Evolutionary conservation across 2,888 invertebrate species (phyloP).

Genomic region (Sthenelais limicola): DNA sequence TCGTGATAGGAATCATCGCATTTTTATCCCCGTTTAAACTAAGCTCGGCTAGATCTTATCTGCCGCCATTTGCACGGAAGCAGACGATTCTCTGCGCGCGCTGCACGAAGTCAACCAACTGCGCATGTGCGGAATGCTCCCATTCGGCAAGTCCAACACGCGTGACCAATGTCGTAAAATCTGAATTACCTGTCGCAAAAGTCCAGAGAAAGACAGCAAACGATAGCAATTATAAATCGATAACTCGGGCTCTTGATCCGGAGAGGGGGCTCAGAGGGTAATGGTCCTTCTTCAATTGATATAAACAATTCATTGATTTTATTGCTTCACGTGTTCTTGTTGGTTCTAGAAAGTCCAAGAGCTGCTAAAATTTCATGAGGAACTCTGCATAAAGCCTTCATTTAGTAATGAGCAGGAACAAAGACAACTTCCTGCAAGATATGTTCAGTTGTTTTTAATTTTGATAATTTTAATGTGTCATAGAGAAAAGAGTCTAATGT

Average conservation of each 20-base stretch:
- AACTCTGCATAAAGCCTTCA: too few species aligned
- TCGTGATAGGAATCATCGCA: slow-evolving; percentile 32
- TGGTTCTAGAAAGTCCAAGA: too few species aligned
- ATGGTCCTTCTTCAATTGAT: too few species aligned
- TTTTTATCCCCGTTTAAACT: slow-evolving; percentile 37
- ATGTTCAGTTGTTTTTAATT: too few species aligned
- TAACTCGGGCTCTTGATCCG: neutral
- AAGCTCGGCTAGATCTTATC: slow-evolving; percentile 32
- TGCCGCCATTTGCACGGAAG: slow-evolving; percentile 19
- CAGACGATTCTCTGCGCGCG: slow-evolving; percentile 13
- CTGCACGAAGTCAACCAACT: slow-evolving; percentile 8
- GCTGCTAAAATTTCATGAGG: too few species aligned
- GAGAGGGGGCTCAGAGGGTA: too few species aligned
- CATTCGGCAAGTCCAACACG: slow-evolving; percentile 21
- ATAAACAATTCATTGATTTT: too few species aligned
- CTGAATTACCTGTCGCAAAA: slow-evolving; percentile 31
- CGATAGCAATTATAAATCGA: slow-evolving; percentile 36
- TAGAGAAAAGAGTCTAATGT: too few species aligned
- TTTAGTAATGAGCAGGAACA: too few species aligned
- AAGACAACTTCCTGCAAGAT: too few species aligned
- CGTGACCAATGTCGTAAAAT: slow-evolving; percentile 32
- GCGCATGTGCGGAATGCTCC: neutral
- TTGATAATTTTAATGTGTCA: too few species aligned
- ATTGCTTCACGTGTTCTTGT: too few species aligned
- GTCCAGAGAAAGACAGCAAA: slow-evolving; percentile 29